Conservation (phyloP, 2,113 vertebrate species). For the Leucosticte australis region DNA sequence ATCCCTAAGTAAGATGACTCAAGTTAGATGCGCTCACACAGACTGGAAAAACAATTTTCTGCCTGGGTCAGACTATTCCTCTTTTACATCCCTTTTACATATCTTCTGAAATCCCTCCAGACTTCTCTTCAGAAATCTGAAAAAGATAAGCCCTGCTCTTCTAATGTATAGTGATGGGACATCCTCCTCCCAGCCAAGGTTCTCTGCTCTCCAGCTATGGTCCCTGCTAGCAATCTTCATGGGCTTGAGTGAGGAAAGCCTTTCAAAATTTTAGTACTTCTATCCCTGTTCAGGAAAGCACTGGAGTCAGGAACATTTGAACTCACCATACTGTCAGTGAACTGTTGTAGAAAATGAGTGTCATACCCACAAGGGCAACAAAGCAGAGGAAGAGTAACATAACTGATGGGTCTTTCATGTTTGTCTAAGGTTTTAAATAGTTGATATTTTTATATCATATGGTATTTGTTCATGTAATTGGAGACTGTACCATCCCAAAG, state of each 20-base stretch:
- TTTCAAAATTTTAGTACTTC: neutral
- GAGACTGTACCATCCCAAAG: neutral
- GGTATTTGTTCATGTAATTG: neutral
- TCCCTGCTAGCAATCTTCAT: neutral
- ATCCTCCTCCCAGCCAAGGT: neutral
- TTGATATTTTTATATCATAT: neutral
- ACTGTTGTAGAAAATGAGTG: neutral
- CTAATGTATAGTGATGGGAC: neutral
- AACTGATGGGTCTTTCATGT: neutral
- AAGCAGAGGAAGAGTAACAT: neutral
- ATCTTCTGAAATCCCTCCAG: neutral
- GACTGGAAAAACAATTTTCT: neutral
- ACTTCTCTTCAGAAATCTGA: neutral
- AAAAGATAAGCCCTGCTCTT: neutral
- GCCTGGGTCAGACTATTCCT: neutral
- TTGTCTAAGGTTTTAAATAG: constrained; percentile 5
- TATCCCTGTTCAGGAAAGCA: neutral
- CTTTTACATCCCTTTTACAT: neutral
- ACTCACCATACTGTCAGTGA: neutral
- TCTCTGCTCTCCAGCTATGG: neutral
- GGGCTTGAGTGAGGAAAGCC: neutral
- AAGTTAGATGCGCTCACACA: neutral
- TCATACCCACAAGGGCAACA: neutral
- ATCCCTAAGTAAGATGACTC: neutral
- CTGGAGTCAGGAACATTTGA: neutral